Evolutionary conservation across 2,113 vertebrate genomes (phyloP).

Genomic region (Chaenocephalus aceratus): DNA sequence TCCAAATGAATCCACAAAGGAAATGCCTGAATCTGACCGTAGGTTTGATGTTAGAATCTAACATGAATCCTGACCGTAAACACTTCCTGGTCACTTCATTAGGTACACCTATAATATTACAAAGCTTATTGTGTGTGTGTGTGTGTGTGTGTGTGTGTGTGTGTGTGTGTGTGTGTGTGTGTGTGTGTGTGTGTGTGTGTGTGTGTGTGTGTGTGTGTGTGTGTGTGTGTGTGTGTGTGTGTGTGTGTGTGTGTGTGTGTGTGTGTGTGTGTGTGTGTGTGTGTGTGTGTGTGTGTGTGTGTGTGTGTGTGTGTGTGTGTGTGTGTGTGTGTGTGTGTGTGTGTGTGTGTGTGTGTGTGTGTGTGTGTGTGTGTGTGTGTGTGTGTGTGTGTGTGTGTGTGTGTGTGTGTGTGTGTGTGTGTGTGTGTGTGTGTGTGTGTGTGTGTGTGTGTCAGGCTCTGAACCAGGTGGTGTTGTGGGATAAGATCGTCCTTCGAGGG

Average conservation of each 20-base stretch:
- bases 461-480: slow-evolving; percentile 98
- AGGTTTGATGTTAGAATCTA: neutral
- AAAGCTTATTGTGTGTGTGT: no score
- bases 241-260: neutral
- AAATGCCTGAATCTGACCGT: neutral
- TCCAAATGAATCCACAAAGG: neutral
- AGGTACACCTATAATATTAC: no score
- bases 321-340: neutral
- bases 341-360: neutral
- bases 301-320: neutral
- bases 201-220: neutral
- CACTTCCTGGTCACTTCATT: no score
- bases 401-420: slow-evolving; percentile 1
- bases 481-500: slow-evolving; percentile 95
- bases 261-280: no score
- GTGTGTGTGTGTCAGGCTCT: slow-evolving; percentile 83
- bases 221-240: slow-evolving; percentile 4
- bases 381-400: slow-evolving; percentile 2
- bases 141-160: neutral
- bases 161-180: slow-evolving; percentile 8
- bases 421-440: neutral
- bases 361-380: neutral
- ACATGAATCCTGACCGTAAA: no score
- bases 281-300: neutral
- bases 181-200: slow-evolving; percentile 7